phyloP scores from a whole-genome alignment of 2,797 vertebrate species.

The Propithecus deckenii region DNA sequence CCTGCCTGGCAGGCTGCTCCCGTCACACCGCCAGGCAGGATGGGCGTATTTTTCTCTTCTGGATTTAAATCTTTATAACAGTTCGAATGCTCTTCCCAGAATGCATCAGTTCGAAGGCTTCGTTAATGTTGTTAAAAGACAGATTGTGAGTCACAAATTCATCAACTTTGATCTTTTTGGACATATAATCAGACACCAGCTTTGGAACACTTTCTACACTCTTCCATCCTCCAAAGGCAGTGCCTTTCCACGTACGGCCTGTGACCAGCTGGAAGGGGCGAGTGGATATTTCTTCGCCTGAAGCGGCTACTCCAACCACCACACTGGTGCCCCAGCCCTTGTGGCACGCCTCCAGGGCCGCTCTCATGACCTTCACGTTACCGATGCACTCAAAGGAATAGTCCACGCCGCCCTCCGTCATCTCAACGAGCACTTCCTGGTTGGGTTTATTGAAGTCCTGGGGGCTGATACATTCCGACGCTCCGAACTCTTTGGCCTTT shows the following conservation, averaged over 20 bases:
- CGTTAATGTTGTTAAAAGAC: slow-evolving; percentile 93
- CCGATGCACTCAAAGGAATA: slow-evolving; percentile 96
- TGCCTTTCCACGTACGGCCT: too few relatives aligned
- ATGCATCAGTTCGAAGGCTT: slow-evolving; percentile 96
- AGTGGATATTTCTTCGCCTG: too few relatives aligned
- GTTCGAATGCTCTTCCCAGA: slow-evolving; percentile 87
- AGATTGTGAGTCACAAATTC: slow-evolving; percentile 95
- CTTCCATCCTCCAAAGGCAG: slow-evolving; percentile 91
- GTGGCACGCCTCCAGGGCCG: slow-evolving; percentile 92
- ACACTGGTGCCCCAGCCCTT: slow-evolving; percentile 95
- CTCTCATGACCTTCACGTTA: slow-evolving; percentile 90
- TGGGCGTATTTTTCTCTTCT: neutral
- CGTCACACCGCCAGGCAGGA: neutral
- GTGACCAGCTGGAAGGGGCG: too few relatives aligned
- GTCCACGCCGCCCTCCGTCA: slow-evolving; percentile 95
- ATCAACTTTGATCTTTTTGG: slow-evolving; percentile 96
- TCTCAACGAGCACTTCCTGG: slow-evolving; percentile 90
- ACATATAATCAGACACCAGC: slow-evolving; percentile 95
- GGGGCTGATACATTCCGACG: slow-evolving; percentile 93
- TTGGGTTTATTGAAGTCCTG: slow-evolving; percentile 91
- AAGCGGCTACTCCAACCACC: slow-evolving; percentile 90
- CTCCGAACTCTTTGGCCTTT: slow-evolving; percentile 93
- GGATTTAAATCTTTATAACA: slow-evolving; percentile 71
- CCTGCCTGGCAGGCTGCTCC: neutral
- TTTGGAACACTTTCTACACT: slow-evolving; percentile 95